Evolutionary conservation across 2,113 vertebrate species (phyloP), one percentile per base, ranked within the genome.

Genomic region (Hymenochirus boettgeri): DNA sequence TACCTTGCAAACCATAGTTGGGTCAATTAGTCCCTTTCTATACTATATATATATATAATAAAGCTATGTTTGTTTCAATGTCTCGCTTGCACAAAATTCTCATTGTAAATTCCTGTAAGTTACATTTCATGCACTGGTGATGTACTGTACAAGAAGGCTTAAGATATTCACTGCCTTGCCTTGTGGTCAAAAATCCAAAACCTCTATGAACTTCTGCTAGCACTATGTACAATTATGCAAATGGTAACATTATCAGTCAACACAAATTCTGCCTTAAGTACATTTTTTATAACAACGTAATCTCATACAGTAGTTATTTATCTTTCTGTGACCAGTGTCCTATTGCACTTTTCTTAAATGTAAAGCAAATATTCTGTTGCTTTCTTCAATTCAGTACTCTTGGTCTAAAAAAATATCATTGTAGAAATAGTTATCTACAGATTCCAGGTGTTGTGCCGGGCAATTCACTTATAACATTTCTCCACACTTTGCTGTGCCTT

Each of bases 151-250:
- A 42, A 7, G 52, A 24, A 47, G 24, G 52, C 39, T 46, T 64
- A 58, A 13, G 50, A 60, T 60, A 50, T 53, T 18, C 37, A 60
- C 26, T 13, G 24, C 55, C 47, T 58, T 13, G 24, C 55, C 47
- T 58, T 57, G 59, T 51, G 33, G 57, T 45, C 42, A 39, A 60
- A 42, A 24, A 45, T n/a, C 31, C 21, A 9, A 57, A 22, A 35
- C 7, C 35, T 17, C 21, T 13, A 21, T 53, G 23, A 37, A 35
- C 25, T 52, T 53, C 19, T 45, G 33, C 25, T 42, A 33, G 22
- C 31, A 21, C 39, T 29, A n/a, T 60, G n/a, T 37, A 10, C 27
- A 33, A 31, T 69, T 69, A 69, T 69, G 56, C 56, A 60, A 69
- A 59, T 60, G 7, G 51, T 42, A 31, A 65, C 10, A 5, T 69